These are phyloP conservation scores for Therioaphis trifolii DNA, from an alignment of 2,888 invertebrate genomes.

Conservation along the genomic window DNA sequence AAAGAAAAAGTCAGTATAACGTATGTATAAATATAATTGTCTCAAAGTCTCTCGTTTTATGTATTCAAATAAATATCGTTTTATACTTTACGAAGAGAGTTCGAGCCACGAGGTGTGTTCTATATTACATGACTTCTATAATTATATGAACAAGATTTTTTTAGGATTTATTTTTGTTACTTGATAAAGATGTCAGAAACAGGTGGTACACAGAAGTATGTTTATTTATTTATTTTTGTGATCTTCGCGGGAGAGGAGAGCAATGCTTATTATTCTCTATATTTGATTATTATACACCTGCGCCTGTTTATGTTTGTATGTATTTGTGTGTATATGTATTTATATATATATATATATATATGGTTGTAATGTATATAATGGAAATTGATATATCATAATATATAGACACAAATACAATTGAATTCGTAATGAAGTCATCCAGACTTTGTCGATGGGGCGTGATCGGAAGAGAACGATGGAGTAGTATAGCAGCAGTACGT, in stretches of 20 bases:
- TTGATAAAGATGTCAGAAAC: neutral
- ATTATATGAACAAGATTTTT: too few species aligned
- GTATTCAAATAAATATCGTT: too few species aligned
- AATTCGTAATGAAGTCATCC: conserved; percentile 49
- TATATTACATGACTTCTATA: too few species aligned
- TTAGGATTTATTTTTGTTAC: neutral
- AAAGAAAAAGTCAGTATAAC: neutral
- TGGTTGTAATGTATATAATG: conserved; percentile 31
- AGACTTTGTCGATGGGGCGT: neutral
- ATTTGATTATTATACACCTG: neutral
- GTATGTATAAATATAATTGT: neutral
- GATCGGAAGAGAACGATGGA: too few species aligned
- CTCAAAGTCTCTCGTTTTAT: neutral
- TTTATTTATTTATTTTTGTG: neutral
- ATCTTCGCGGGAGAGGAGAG: neutral
- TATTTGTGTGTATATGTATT: too few species aligned
- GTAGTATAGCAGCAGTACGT: neutral
- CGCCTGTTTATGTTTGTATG: too few species aligned
- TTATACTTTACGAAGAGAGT: too few species aligned
- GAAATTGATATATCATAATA: conserved; percentile 53
- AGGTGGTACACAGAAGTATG: neutral
- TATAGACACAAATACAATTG: conserved; percentile 50
- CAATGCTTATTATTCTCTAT: neutral
- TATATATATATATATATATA: neutral
- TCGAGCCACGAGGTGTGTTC: too few species aligned